These are phyloP conservation scores for Menidia beryllina DNA, from an alignment of 2,113 vertebrate genomes.

Conservation along the genomic window DNA sequence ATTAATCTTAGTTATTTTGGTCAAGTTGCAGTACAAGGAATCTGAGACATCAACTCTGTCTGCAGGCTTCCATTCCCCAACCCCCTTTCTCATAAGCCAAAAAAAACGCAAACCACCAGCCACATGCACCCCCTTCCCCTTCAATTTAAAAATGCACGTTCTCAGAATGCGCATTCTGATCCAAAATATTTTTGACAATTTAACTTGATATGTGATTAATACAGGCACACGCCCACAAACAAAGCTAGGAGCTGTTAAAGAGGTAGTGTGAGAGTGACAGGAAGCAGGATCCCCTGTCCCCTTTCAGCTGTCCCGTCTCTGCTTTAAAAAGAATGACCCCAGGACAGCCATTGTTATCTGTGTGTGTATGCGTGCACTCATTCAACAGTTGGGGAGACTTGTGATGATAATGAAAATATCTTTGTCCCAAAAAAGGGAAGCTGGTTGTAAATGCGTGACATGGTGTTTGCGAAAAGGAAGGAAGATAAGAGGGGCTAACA, in stretches of 20 bases:
- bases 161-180: not conserved
- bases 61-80: slow-evolving; percentile 18
- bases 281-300: not conserved
- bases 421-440: slow-evolving; percentile 46
- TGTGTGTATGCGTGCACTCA: slow-evolving; percentile 24
- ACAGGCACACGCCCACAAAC: not conserved
- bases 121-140: not conserved
- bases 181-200: not conserved
- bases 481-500: slow-evolving; percentile 50
- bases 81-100: no score
- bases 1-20: no score
- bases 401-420: slow-evolving; percentile 59
- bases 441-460: slow-evolving; percentile 3
- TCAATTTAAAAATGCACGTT: not conserved
- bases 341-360: slow-evolving; percentile 53
- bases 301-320: no score
- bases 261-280: slow-evolving; percentile 27
- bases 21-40: no score
- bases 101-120: slow-evolving; percentile 19
- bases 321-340: slow-evolving; percentile 25
- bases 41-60: not conserved
- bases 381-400: slow-evolving; percentile 10
- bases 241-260: slow-evolving; percentile 9
- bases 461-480: slow-evolving; percentile 66
- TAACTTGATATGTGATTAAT: not conserved